These are phyloP conservation scores for Nothocercus nigrocapillus DNA, from an alignment of 2,113 vertebrate species.

Conservation along the genomic window DNA sequence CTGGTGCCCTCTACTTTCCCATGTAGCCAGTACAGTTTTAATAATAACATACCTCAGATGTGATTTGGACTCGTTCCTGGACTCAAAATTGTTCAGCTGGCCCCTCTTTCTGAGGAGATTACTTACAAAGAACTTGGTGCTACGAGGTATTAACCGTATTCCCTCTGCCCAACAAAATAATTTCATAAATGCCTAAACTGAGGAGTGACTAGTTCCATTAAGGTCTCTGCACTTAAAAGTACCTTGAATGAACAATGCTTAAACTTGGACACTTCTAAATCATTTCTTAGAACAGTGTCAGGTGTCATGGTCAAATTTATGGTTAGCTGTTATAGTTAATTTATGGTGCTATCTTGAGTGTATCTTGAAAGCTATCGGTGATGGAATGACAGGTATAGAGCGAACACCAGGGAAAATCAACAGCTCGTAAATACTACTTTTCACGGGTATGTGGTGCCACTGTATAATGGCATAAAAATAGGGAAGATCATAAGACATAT, in stretches of 20 bases:
- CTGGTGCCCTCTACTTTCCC: neutral
- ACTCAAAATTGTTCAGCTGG: neutral
- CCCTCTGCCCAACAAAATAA: neutral
- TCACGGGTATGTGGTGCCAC: neutral
- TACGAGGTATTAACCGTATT: neutral
- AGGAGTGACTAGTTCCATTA: neutral
- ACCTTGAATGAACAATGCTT: neutral
- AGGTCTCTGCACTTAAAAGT: neutral
- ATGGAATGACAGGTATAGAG: neutral
- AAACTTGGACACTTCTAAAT: neutral
- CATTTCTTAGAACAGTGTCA: neutral
- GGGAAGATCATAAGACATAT: neutral
- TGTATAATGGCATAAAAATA: neutral
- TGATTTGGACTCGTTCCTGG: neutral
- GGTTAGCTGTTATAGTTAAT: neutral
- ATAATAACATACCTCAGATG: neutral
- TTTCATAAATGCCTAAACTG: neutral
- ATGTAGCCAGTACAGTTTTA: accelerated
- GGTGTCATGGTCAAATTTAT: neutral
- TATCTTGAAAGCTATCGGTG: neutral
- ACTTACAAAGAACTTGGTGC: neutral
- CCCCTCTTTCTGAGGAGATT: neutral
- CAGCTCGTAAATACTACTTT: neutral
- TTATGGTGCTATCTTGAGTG: neutral
- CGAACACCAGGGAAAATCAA: neutral